These are phyloP conservation scores for Pomatostomus ruficeps DNA, from an alignment of 2,113 vertebrate species.

Conservation along the genomic window DNA sequence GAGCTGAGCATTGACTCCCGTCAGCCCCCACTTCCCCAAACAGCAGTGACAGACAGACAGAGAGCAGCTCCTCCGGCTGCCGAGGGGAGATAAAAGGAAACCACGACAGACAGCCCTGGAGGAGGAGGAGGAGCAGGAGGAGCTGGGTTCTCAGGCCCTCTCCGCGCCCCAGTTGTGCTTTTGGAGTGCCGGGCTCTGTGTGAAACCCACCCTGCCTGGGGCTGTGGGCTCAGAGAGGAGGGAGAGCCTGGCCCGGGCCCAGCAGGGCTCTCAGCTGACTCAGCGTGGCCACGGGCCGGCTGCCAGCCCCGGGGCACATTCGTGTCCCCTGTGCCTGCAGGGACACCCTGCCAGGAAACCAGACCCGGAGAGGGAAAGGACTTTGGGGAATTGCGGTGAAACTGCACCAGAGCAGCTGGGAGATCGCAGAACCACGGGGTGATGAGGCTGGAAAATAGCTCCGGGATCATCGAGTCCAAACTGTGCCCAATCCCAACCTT, in stretches of 20 bases:
- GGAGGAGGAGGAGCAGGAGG: background rate
- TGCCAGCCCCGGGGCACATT: background rate
- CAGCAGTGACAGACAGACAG: background rate
- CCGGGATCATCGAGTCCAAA: too few species aligned
- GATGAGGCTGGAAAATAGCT: background rate
- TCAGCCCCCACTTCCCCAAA: background rate
- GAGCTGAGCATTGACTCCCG: background rate
- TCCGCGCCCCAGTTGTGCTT: background rate
- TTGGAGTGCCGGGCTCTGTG: background rate
- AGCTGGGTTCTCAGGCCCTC: background rate
- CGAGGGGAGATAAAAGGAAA: conserved; percentile 7
- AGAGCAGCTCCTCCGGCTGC: background rate
- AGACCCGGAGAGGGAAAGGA: background rate
- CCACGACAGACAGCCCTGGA: background rate
- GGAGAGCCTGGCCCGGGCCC: background rate
- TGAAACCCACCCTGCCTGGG: background rate
- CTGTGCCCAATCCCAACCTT: background rate
- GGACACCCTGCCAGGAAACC: background rate
- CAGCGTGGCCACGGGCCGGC: background rate
- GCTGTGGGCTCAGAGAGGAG: background rate
- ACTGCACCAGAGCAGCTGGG: background rate
- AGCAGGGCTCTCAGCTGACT: background rate
- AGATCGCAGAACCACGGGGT: background rate
- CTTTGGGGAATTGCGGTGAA: fast-evolving
- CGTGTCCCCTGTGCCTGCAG: background rate